These are phyloP conservation scores for Aegotheles bennettii DNA, from an alignment of 2,113 vertebrate genomes.

Conservation along the genomic window DNA sequence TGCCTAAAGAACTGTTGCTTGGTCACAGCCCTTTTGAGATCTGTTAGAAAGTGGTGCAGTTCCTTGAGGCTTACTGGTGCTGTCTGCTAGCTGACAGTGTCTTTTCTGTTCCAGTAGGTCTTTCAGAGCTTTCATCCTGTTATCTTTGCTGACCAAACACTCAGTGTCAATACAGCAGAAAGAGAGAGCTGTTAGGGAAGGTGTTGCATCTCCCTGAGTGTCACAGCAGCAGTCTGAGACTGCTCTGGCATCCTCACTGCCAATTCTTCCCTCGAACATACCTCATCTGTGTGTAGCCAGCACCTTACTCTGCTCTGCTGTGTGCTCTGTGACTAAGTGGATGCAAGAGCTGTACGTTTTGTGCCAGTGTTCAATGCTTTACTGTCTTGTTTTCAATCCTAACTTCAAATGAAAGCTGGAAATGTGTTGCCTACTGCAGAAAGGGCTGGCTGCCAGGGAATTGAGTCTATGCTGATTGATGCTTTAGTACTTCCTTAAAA, in stretches of 20 bases:
- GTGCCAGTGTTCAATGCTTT: not conserved
- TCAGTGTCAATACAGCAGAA: not conserved
- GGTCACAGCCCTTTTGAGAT: not conserved
- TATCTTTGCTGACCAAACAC: not conserved
- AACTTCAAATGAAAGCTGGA: not conserved
- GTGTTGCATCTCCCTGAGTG: not conserved
- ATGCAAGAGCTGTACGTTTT: not conserved
- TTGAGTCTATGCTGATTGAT: not conserved
- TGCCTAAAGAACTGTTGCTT: not conserved
- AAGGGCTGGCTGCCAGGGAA: not conserved
- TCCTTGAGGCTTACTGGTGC: not conserved
- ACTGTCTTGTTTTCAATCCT: not conserved
- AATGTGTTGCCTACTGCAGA: not conserved
- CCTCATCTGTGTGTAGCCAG: not conserved
- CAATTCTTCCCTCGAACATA: not conserved
- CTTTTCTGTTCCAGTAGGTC: not conserved
- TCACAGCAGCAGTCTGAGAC: not conserved
- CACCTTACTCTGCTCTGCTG: not conserved
- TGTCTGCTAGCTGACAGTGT: not conserved
- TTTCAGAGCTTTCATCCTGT: not conserved
- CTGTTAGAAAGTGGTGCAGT: not conserved
- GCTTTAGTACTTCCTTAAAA: not conserved
- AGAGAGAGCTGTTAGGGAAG: not conserved
- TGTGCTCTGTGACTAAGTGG: not conserved
- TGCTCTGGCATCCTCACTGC: rapidly evolving